These are phyloP conservation scores for Pseudobourletiella spinata DNA, from an alignment of 1,140 invertebrate species.

Conservation along the genomic window DNA sequence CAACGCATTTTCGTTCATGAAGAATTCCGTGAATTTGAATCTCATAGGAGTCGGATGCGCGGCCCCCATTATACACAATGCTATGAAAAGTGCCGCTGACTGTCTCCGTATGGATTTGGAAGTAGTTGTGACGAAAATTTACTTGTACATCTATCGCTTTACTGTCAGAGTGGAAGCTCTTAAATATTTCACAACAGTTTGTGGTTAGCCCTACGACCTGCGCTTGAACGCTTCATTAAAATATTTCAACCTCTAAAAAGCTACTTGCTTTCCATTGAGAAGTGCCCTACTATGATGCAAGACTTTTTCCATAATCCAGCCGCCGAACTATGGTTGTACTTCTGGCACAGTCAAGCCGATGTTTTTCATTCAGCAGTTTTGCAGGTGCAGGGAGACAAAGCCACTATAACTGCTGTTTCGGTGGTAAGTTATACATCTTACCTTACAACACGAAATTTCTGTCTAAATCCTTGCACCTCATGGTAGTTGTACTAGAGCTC, in stretches of 20 bases:
- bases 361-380: neutral
- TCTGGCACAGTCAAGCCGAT: neutral
- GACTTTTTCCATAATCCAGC: neutral
- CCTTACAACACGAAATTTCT: too few relatives aligned
- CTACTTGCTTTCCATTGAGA: neutral
- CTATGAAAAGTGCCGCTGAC: constrained; percentile 37
- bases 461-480: too few relatives aligned
- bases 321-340: neutral
- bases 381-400: neutral
- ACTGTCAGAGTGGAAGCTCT: too few relatives aligned
- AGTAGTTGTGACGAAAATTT: too few relatives aligned
- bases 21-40: constrained; percentile 3
- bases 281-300: neutral
- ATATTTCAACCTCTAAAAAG: neutral
- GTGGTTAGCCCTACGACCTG: neutral
- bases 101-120: constrained; percentile 37
- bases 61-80: constrained; percentile 39
- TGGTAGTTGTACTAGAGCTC: too few relatives aligned
- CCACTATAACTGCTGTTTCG: too few relatives aligned
- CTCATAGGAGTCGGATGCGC: constrained; percentile 35
- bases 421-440: too few relatives aligned
- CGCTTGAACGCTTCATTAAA: neutral
- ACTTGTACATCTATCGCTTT: too few relatives aligned
- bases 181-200: too few relatives aligned
- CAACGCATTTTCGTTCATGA: neutral